A percentile compares a stretch with the other conserved stretches of the same genome.
phyloP scores from a whole-genome alignment of 2,113 vertebrate species.

The Aphyosemion australe region DNA sequence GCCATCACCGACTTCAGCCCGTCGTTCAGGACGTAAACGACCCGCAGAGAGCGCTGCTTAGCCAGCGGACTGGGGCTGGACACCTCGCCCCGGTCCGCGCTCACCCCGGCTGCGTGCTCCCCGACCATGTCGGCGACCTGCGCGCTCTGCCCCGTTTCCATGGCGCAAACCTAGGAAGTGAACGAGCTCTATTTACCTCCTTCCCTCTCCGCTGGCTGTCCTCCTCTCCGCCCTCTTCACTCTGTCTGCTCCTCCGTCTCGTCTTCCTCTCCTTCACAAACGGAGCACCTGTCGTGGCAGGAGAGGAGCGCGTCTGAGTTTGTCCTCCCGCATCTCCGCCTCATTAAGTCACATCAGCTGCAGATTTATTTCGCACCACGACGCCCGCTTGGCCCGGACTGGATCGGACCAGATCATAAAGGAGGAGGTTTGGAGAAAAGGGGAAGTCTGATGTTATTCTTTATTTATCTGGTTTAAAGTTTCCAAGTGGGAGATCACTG shows the following conservation, averaged over 20 bases:
- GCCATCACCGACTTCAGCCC: constrained; percentile 78
- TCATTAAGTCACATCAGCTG: constrained; percentile 71
- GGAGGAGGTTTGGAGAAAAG: not conserved
- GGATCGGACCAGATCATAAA: constrained; percentile 67
- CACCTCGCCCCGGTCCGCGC: constrained; percentile 56
- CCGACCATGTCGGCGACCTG: constrained; percentile 70
- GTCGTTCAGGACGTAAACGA: constrained; percentile 86
- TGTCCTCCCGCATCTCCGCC: constrained; percentile 65
- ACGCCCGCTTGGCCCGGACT: constrained; percentile 50
- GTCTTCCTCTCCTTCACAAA: constrained; percentile 44
- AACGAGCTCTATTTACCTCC: constrained; percentile 7
- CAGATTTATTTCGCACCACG: constrained; percentile 72
- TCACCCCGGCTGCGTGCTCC: constrained; percentile 63
- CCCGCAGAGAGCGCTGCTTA: constrained; percentile 82
- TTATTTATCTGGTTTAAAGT: not conserved
- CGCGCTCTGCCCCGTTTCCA: constrained; percentile 74
- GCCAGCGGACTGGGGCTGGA: constrained; percentile 62
- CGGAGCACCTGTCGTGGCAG: constrained; percentile 48
- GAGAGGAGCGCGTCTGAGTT: constrained; percentile 51
- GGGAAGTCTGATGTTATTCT: not conserved
- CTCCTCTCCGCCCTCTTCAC: constrained; percentile 37
- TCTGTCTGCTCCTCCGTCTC: constrained; percentile 21
- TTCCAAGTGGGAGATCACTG: not conserved
- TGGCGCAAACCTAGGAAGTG: constrained; percentile 31
- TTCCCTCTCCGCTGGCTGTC: constrained; percentile 19